Evolutionary conservation across 1,140 invertebrate species (phyloP).

Genomic region (Phenacoccus solenopsis): DNA sequence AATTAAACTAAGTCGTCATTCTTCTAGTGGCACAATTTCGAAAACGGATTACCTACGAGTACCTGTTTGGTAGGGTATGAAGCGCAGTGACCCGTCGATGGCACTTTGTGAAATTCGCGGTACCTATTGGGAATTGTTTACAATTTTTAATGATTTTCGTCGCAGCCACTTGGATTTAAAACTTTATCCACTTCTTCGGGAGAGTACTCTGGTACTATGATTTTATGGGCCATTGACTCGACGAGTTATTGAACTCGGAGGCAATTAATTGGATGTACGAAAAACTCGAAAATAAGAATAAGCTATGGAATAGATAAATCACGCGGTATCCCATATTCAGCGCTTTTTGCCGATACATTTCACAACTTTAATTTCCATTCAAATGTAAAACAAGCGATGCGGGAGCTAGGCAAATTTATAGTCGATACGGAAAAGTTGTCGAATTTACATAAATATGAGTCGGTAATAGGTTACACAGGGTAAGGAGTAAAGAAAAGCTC

Average conservation of each 20-base stretch:
- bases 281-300: not conserved
- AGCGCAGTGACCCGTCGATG: not conserved
- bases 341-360: not conserved
- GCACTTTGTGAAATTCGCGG: not conserved
- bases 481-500: too few species aligned
- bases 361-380: not conserved
- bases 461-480: not conserved
- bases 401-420: not conserved
- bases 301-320: too few species aligned
- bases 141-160: not conserved
- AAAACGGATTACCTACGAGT: not conserved
- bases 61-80: not conserved
- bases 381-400: not conserved
- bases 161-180: not conserved
- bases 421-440: not conserved
- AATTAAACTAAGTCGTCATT: not conserved
- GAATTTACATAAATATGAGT: not conserved
- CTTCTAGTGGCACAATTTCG: not conserved
- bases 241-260: not conserved
- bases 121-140: not conserved
- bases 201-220: not conserved
- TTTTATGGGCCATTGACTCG: not conserved
- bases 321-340: too few species aligned
- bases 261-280: too few species aligned
- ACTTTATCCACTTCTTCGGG: not conserved